Evolutionary conservation across 2,888 invertebrate species (phyloP).

Genomic region (Ernsta delagoae): DNA sequence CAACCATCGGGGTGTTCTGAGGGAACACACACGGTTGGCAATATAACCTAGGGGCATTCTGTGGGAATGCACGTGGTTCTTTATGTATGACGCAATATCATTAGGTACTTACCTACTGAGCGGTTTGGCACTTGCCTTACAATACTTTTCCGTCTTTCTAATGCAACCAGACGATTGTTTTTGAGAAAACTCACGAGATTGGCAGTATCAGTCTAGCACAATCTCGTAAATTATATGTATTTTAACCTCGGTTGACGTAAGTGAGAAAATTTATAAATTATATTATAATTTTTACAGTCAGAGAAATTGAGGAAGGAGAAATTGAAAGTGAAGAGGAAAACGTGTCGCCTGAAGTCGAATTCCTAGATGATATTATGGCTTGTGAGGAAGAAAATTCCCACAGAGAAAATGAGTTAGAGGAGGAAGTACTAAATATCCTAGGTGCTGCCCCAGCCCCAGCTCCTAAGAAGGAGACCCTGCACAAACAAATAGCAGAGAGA

Average conservation of each 20-base stretch:
- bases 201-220: not conserved
- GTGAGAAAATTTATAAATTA: too few species aligned
- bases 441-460: not conserved
- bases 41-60: too few species aligned
- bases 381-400: not conserved
- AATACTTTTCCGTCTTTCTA: too few species aligned
- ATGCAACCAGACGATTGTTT: too few species aligned
- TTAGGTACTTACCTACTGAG: too few species aligned
- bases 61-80: too few species aligned
- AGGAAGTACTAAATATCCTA: not conserved
- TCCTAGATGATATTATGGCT: not conserved
- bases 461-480: not conserved
- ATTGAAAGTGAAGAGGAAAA: not conserved
- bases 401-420: not conserved
- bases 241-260: too few species aligned
- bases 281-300: not conserved
- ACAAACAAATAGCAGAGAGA: slow-evolving; percentile 4
- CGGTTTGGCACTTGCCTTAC: too few species aligned
- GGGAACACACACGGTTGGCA: not conserved
- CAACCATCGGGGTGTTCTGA: slow-evolving; percentile 1
- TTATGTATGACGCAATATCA: too few species aligned
- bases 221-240: not conserved
- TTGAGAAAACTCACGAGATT: not conserved
- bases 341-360: not conserved
- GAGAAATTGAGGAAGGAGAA: not conserved